A percentile compares a stretch with the other conserved stretches of the same genome.
Conservation (phyloP, 37 sponge, comb jelly and placozoan genomes). For the Crambe crambe region DNA sequence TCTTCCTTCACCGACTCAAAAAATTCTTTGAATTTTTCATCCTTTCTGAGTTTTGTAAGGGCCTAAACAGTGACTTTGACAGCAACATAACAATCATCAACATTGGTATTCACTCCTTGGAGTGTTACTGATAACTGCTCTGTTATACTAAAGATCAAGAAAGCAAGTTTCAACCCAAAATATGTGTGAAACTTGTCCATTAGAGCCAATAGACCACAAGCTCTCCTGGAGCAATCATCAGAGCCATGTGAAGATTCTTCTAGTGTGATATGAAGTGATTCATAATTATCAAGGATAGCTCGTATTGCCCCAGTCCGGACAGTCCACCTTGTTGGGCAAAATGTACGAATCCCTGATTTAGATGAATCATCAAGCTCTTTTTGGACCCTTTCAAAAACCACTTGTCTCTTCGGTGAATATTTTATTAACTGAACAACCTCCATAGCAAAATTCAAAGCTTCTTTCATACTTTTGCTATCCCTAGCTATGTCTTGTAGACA, state of each 20-base stretch:
- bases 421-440: constrained; percentile 15
- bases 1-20: constrained; percentile 17
- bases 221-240: constrained; percentile 22
- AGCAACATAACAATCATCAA: constrained; percentile 14
- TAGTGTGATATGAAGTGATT: background rate
- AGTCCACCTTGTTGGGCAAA: constrained; percentile 4
- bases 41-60: constrained; percentile 8
- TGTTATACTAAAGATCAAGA: constrained; percentile 11
- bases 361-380: background rate
- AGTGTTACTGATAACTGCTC: constrained; percentile 24
- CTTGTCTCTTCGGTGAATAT: constrained; percentile 10
- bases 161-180: constrained; percentile 4
- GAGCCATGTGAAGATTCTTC: background rate
- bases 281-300: background rate
- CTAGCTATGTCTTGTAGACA: background rate
- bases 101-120: constrained; percentile 13
- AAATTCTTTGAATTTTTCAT: constrained; percentile 17
- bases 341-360: background rate
- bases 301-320: constrained; percentile 1
- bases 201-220: background rate
- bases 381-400: background rate
- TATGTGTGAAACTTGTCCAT: constrained; percentile 12
- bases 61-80: constrained; percentile 4
- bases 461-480: constrained; percentile 5
- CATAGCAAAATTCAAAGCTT: constrained; percentile 19